Conservation (phyloP, 2,888 invertebrate genomes). For the Disparrhopalites patrizii region DNA sequence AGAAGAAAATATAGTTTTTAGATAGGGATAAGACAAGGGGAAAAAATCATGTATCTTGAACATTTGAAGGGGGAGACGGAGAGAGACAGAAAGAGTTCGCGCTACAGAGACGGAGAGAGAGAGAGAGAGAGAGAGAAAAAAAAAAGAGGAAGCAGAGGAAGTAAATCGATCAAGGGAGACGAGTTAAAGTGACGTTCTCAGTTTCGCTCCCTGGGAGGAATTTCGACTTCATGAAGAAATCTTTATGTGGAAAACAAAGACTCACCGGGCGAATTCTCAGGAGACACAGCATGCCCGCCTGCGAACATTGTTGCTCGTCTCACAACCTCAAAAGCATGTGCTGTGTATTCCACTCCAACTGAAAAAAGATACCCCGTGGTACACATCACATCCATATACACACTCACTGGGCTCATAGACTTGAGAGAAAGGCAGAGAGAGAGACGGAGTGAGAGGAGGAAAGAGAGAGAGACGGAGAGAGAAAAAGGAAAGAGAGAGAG, state of each 20-base stretch:
- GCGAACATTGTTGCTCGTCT: not conserved
- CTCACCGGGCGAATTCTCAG: conserved; percentile 36
- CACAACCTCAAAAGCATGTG: conserved; percentile 8
- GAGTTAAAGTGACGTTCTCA: conserved; percentile 27
- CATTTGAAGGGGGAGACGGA: conserved; percentile 10
- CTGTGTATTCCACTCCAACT: not conserved
- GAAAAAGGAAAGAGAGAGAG: too few relatives aligned
- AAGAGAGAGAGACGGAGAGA: too few relatives aligned
- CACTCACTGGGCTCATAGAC: too few relatives aligned
- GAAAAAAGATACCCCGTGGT: conserved; percentile 6
- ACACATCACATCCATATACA: too few relatives aligned
- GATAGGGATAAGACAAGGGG: too few relatives aligned
- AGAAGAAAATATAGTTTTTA: too few relatives aligned
- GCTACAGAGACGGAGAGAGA: not conserved
- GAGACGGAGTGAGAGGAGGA: too few relatives aligned
- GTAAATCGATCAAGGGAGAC: conserved; percentile 24
- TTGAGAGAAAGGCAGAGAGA: too few relatives aligned
- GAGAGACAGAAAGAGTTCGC: not conserved
- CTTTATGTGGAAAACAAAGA: conserved; percentile 32
- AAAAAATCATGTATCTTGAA: not conserved
- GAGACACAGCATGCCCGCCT: conserved; percentile 32
- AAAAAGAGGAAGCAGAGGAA: conserved; percentile 13
- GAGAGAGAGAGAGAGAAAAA: too few relatives aligned
- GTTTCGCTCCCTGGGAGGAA: conserved; percentile 24
- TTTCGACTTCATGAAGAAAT: conserved; percentile 22